These are phyloP conservation scores for Falco naumanni DNA, from an alignment of 2,797 vertebrate genomes.

Conservation along the genomic window DNA sequence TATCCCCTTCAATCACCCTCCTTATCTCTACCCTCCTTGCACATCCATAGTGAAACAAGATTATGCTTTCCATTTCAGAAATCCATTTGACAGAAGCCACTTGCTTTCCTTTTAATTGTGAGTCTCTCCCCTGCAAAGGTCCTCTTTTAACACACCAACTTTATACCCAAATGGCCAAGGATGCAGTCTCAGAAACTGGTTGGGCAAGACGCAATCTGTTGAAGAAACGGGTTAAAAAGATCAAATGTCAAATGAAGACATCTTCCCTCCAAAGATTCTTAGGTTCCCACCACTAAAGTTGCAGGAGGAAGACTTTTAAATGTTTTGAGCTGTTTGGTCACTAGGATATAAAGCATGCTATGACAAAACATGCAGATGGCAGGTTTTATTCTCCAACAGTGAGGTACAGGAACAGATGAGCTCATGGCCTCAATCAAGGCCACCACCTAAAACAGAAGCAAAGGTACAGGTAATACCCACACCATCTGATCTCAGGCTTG, in stretches of 20 bases:
- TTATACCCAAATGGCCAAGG: not conserved
- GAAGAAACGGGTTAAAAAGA: not conserved
- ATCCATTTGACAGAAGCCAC: not conserved
- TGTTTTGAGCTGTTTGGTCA: not conserved
- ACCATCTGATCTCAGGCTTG: rapidly evolving
- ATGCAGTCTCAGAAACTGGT: not conserved
- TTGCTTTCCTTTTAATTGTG: not conserved
- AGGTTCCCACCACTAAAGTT: not conserved
- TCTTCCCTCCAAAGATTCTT: not conserved
- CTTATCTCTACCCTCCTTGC: not conserved
- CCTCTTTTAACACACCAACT: not conserved
- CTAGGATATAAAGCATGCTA: not conserved
- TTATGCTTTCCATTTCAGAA: not conserved
- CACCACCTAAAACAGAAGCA: not conserved
- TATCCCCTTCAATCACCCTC: not conserved
- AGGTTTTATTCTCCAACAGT: not conserved
- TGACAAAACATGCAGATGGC: not conserved
- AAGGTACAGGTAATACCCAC: not conserved
- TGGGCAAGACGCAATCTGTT: not conserved
- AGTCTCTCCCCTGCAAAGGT: not conserved
- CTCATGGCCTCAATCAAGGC: not conserved
- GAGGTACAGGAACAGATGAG: not conserved
- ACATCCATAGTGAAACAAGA: not conserved
- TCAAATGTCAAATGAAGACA: not conserved
- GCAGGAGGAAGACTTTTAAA: not conserved